Evolutionary conservation across 2,113 vertebrate genomes (phyloP), one percentile per base, ranked within the genome.

Genomic region (Pithys albifrons): DNA sequence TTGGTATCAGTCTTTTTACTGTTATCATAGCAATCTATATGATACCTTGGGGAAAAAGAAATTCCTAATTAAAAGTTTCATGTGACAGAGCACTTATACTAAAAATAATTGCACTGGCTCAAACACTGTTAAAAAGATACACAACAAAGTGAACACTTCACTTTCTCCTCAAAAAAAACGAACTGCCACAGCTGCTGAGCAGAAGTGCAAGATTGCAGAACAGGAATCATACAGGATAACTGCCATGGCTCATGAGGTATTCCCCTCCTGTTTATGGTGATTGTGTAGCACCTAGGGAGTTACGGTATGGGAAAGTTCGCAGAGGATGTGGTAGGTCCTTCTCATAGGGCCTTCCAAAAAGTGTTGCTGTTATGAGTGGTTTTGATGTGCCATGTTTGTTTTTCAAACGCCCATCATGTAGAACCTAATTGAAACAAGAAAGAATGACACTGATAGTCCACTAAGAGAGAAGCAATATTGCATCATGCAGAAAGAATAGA

Each of bases 321-420:
- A 86, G 76, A 35, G 85, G 94, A 73, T 97, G 95, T 0, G 29
- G 61, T 9, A 4, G 37, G 46, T 98, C 98, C 78, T 97, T 98
- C 75, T 97, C 95, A 61, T 98, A 98, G 80, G 91, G 31, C 62
- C 98, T 98, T 84, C 98, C 98, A 77, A 98, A 98, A 43, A 98
- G 97, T 0, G 98, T 98, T 0, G 35, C 97, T 51, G 98, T 97
- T 85, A 98, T 0, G 3, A 98, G 55, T 0, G 97, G 97, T 81
- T 97, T 67, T 0, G 97, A 97, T 3, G 75, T 96, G 13, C 87
- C 33, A 4, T 86, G 69, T 57, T 97, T 84, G 62, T 93, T 98
- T 71, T 85, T 51, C 86, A 98, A 85, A 27, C 93, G 91, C 14
- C 98, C 98, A 0, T 98, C 98, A 64, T 0, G 86, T 15, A 97